phyloP scores from a whole-genome alignment of 1,140 invertebrate species.

The Babylonia areolata region DNA sequence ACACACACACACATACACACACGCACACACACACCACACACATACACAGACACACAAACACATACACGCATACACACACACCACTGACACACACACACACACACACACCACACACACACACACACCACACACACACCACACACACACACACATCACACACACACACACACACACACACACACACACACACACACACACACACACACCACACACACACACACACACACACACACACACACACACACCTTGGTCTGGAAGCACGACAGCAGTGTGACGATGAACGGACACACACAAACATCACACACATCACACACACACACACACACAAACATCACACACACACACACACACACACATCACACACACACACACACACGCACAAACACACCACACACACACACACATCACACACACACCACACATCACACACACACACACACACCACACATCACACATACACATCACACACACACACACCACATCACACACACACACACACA shows the following conservation, averaged over 20 bases:
- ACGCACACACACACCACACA: not conserved
- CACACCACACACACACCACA: not conserved
- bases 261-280: conserved; percentile 14
- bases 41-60: not conserved
- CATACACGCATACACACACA: not conserved
- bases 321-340: not conserved
- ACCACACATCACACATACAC: not conserved
- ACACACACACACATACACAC: not conserved
- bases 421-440: not conserved
- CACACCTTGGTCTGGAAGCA: conserved; percentile 37
- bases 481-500: not conserved
- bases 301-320: not conserved
- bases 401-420: not conserved
- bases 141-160: not conserved
- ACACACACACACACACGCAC: not conserved
- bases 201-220: no score
- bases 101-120: not conserved
- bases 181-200: not conserved
- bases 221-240: not conserved
- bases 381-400: not conserved
- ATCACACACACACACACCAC: not conserved
- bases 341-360: not conserved
- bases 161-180: not conserved
- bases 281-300: no score
- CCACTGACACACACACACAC: no score